Conservation (phyloP, 2,113 vertebrate genomes). For the Grantiella picta region DNA sequence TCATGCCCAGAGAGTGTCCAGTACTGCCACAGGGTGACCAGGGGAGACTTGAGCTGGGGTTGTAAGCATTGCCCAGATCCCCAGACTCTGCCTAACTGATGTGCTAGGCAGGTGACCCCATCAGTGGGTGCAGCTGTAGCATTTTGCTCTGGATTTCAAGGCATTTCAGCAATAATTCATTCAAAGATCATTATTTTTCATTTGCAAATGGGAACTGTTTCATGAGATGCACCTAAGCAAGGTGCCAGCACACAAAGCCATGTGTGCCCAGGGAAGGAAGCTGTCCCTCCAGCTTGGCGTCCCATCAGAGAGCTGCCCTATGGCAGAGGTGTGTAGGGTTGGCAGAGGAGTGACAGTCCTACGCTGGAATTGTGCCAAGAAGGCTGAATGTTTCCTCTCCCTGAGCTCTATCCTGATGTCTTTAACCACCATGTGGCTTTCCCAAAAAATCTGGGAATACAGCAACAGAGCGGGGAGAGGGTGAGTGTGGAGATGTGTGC, state of each 20-base stretch:
- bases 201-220: background rate
- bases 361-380: fast-evolving
- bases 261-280: background rate
- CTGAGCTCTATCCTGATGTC: background rate
- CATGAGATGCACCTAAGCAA: background rate
- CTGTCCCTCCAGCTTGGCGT: background rate
- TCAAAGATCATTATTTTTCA: background rate
- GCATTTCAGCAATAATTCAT: background rate
- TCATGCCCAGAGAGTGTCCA: background rate
- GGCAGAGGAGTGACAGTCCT: background rate
- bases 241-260: background rate
- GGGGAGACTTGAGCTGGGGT: background rate
- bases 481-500: background rate
- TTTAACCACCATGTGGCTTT: background rate
- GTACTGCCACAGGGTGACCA: fast-evolving
- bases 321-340: background rate
- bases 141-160: background rate
- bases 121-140: background rate
- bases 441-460: background rate
- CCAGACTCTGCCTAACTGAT: background rate
- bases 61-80: background rate
- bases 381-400: background rate
- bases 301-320: background rate
- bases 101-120: background rate
- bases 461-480: background rate